Base-by-base conservation (phyloP, 2,888 invertebrate species). In the Melanchra persicariae region DNA sequence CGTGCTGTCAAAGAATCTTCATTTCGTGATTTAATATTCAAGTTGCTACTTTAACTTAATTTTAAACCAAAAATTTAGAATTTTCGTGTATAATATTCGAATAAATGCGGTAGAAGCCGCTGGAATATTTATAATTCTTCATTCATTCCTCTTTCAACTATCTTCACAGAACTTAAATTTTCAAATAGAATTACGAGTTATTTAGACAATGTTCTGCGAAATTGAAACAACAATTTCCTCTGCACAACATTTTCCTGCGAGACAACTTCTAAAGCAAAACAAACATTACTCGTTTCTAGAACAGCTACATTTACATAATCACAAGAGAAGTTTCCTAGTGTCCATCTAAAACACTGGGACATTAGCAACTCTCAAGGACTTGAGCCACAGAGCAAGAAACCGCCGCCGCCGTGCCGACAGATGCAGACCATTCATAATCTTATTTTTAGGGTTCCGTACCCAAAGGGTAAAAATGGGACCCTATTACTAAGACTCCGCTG, bases 311-410 rank as follows among this genome's bases (percentile, higher is more conserved):
- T 75, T 57, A 76, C 70, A 71, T 66, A 71, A 79, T 59, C 70
- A 77, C 74, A n/a, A 24, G 67, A 47, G 57, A 59, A 65, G 26
- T 68, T 63, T 59, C 45, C 58, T 64, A 22, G 59, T 60, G 75
- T 70, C 70, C 77, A 51, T 59, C 47, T 77, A 63, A 69, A 70
- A 57, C 49, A 55, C 55, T 57, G 10, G 15, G 7, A 69, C 66
- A 77, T 77, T 80, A 77, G 72, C 49, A 17, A 73, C 54, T 73
- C 77, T 60, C 63, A 51, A 73, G 73, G 69, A 62, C 54, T 66
- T 24, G 19, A 26, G 17, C 45, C 68, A 45, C 52, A 54, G 54
- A 34, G 30, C 6, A 12, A 6, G 30, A 34, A 30, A 54, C 17
- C 6, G 15, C 17, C 24, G 12, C 17, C 0, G 1, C 37, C 8